Base-by-base conservation (phyloP, 2,113 vertebrate genomes). In the Microtus pennsylvanicus region DNA sequence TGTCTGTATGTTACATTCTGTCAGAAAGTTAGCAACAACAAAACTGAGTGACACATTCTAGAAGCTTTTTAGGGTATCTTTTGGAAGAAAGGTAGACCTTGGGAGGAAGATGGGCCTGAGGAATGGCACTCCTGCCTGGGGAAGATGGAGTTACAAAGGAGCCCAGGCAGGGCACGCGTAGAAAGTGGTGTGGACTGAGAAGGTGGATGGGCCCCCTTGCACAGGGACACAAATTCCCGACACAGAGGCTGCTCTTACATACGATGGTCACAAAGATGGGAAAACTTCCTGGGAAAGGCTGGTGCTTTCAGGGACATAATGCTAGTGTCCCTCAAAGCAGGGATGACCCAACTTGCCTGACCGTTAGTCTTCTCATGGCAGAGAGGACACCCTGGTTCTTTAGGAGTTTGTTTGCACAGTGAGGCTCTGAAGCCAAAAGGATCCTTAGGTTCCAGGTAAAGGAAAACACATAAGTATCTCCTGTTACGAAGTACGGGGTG, bases 171-270 rank as follows among this genome's bases (percentile, higher is more conserved):
- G 1, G 24, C 4, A 13, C 17, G 24, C 10, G 0, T 42, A 72
- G 28, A 30, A 30, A 2, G 16, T 70, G 38, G 7, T 16, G 0
- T 14, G 9, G 38, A 35, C 50, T 81, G 13, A 45, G n/a, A 16
- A 28, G 0, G 16, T 10, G 0, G 16, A 21, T 0, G 0, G 24
- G 67, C 12, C 13, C 2, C 9, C 21, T 33, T 61, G 33, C 35
- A 61, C 50, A 80, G 8, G 14, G 28, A 21, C 61, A 50, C 1
- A 2, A 9, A 7, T 0, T 8, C 3, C 12, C 0, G 16, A 13
- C n/a, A n/a, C 33, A 3, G 14, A 11, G 42, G 42, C 2, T 17
- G 28, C 38, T 0, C 74, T 45, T 75, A 0, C 0, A 17, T 2
- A 52, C 0, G 1, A 19, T 28, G 38, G 28, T 61, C 16, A 4